Base-by-base conservation (phyloP, 2,113 vertebrate genomes). In the Rana temporaria region DNA sequence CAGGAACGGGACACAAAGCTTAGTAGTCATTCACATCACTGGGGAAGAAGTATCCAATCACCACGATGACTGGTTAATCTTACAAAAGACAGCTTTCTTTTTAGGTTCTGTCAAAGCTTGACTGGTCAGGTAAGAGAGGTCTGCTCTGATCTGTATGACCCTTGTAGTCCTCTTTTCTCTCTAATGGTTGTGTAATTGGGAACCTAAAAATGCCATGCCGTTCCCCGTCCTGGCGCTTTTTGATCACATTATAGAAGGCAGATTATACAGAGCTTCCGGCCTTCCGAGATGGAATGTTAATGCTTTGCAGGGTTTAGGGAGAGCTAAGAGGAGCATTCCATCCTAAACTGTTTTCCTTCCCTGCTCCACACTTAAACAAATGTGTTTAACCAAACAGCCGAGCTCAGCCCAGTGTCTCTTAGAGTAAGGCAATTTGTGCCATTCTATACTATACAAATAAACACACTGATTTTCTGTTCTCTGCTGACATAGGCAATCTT, bases 261-360 rank as follows among this genome's bases (percentile, higher is more conserved):
- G 60, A 74, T 74, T 66, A 66, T 73, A 4, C 30, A 48, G 60
- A 17, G 48, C 62, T 82, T 74, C 79, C 79, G 59, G 57, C 42
- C 60, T 19, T 57, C 26, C 42, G 26, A 34, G 26, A 60, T 66
- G 80, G 80, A 82, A 82, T 82, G 80, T 82, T 82, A 82, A 82
- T 82, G 52, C 80, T 82, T 75, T 82, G 71, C 70, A 75, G 80
- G 80, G 70, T 67, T 82, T 82, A 67, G 34, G 70, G 32, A 73
- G 18, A n/a, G 18, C 67, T 60, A 30, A 3, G 26, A 75, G 56
- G 42, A 34, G 59, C 70, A 66, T 67, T 75, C 79, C 70, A 74
- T 57, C 59, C n/a, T 34, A 34, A 57, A 30, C n/a, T 57, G 60
- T 75, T 66, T 75, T 55, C 20, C n/a, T 32, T 38, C n/a, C 26